Evolutionary conservation across 2,797 vertebrate species (phyloP), one percentile per base, ranked within the genome.

Genomic region (Platyrinchus mystaceus): DNA sequence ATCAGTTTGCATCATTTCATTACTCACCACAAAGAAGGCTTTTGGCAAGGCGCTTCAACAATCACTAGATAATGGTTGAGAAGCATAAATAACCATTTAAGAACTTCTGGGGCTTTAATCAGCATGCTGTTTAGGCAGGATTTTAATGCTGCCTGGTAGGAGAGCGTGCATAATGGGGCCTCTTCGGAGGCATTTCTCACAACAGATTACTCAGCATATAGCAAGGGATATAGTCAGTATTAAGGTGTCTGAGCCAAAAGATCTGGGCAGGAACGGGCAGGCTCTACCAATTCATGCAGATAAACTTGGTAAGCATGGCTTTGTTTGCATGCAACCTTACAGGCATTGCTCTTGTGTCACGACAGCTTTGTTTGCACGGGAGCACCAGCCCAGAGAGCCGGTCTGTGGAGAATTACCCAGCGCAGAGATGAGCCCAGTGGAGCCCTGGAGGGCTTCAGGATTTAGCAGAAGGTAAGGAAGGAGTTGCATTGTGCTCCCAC

Each of bases 241-340:
- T 96, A 96, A 95, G 89, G 83, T 82, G 95, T 96, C 94, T 96
- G 91, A 97, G 95, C 95, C 95, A 97, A 94, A 91, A 96, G 89
- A 84, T 55, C 87, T 86, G 91, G 95, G 96, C 94, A 97, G 95
- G 96, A 96, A 95, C 39, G 64, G 95, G 95, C 95, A 96, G 74
- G 94, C 94, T 96, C 92, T 19, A 86, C 83, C 87, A 93, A 90
- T 90, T 96, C 93, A 88, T 41, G 91, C 83, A 94, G 93, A 93
- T 90, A 91, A 96, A 96, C 56, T 90, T 83, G 0, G 91, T 91
- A 94, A 96, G 95, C 90, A 90, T 27, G 74, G 94, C 78, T 95
- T 96, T 97, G 95, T 97, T 60, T 50, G 84, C 2, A 46, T 83
- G 91, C 89, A 96, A 94, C 91, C 91, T 97, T 70, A 63, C 92